A percentile compares a stretch with the other conserved stretches of the same genome.
Evolutionary conservation across 1,140 invertebrate species (phyloP).

Genomic region (Drosophila asahinai): DNA sequence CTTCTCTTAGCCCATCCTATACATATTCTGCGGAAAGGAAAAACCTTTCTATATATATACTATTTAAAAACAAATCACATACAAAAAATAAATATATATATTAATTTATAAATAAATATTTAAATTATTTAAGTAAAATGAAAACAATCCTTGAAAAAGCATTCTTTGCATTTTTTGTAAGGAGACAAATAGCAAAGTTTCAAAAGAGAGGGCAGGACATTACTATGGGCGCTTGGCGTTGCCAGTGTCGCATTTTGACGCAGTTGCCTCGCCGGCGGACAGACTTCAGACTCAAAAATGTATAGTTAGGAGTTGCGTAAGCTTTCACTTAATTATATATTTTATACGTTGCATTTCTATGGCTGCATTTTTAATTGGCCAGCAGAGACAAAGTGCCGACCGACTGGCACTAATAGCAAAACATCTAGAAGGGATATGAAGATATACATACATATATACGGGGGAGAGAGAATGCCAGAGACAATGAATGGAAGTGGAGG

Average conservation of each 20-base stretch:
- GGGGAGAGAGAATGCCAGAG: neutral
- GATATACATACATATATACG: neutral
- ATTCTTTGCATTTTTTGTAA: neutral
- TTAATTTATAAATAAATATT: no score
- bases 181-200: neutral
- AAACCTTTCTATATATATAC: no score
- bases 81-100: no score
- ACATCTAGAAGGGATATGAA: slow-evolving; percentile 20
- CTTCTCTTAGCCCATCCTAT: no score
- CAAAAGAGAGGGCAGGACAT: slow-evolving; percentile 12
- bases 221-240: slow-evolving; percentile 27
- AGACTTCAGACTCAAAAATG: slow-evolving; percentile 58
- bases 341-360: slow-evolving; percentile 45
- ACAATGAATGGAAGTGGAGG: slow-evolving; percentile 31
- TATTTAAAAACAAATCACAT: no score
- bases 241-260: slow-evolving; percentile 67
- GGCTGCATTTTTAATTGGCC: slow-evolving; percentile 57
- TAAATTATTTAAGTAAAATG: no score
- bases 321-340: slow-evolving; percentile 74
- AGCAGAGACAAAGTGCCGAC: slow-evolving; percentile 49
- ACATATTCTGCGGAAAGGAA: no score
- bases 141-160: neutral
- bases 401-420: slow-evolving; percentile 53
- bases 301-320: slow-evolving; percentile 55
- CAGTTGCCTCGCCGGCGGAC: slow-evolving; percentile 58